phyloP scores from a whole-genome alignment of 1,140 invertebrate species.

The Neodiprion lecontei region DNA sequence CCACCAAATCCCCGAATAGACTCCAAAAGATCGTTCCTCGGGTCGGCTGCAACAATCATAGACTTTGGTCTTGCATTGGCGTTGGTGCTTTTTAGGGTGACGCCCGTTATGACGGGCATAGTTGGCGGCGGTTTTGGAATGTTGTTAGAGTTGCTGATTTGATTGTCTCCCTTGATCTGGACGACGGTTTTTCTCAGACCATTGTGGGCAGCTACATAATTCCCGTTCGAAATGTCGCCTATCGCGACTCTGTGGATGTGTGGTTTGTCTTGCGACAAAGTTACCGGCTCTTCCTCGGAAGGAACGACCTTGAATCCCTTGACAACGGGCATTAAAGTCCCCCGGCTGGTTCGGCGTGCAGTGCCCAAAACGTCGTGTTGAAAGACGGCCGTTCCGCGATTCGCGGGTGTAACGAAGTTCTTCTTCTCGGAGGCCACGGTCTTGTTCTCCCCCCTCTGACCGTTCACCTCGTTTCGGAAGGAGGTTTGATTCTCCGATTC shows the following conservation, averaged over 20 bases:
- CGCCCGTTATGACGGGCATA: conserved; percentile 56
- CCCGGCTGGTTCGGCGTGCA: neutral
- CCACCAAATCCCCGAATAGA: conserved; percentile 77
- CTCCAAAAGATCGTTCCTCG: conserved; percentile 72
- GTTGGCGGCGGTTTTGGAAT: conserved; percentile 54
- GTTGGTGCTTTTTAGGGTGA: conserved; percentile 53
- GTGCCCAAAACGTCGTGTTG: neutral
- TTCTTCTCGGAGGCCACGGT: neutral
- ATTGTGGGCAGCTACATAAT: conserved; percentile 12
- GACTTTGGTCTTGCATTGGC: conserved; percentile 40
- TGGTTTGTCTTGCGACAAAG: neutral
- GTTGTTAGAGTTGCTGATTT: conserved; percentile 26
- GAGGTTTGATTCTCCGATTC: neutral
- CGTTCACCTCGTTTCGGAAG: too few species aligned
- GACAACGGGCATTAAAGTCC: conserved; percentile 34
- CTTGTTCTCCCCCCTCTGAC: neutral
- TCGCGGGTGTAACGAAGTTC: neutral
- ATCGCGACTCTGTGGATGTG: neutral
- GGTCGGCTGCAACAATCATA: conserved; percentile 55
- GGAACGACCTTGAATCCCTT: conserved; percentile 44
- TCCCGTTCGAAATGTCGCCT: conserved; percentile 12
- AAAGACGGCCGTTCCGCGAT: neutral
- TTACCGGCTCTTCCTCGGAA: neutral
- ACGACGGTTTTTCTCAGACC: conserved; percentile 14
- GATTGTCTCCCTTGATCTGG: neutral